Conservation (phyloP, 2,888 invertebrate species). For the Sisyra nigra region DNA sequence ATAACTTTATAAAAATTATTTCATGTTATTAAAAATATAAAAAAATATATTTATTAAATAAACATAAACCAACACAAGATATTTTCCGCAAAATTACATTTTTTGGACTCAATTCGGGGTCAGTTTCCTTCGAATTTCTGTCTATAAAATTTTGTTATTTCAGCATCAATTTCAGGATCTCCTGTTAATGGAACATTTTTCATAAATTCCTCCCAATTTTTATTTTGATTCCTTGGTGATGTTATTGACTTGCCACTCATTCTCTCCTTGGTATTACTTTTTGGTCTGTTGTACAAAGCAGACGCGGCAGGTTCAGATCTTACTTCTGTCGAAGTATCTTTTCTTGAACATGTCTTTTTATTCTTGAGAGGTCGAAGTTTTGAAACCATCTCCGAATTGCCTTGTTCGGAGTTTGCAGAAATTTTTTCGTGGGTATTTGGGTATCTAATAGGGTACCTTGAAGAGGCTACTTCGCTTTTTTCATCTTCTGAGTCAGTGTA, state of each 20-base stretch:
- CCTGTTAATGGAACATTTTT: constrained; percentile 29
- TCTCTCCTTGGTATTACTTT: constrained; percentile 1
- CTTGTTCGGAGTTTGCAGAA: no score
- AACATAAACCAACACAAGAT: not conserved
- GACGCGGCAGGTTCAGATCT: no score
- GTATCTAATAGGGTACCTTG: no score
- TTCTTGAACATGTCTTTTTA: no score
- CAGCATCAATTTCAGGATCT: constrained; percentile 30
- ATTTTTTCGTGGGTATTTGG: no score
- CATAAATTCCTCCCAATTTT: constrained; percentile 20
- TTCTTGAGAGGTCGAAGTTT: no score
- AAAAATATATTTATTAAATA: not conserved
- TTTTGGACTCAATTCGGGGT: constrained; percentile 8
- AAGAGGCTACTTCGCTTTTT: constrained; percentile 6
- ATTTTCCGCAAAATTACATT: not conserved
- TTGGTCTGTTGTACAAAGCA: no score
- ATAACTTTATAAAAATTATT: constrained; percentile 6
- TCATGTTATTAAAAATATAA: constrained; percentile 14
- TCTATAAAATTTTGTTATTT: constrained; percentile 31
- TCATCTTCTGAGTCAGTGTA: constrained; percentile 5
- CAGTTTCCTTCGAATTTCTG: constrained; percentile 18
- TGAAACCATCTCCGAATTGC: no score
- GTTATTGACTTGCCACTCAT: not conserved
- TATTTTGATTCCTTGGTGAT: constrained; percentile 13
- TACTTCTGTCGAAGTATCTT: no score